Base-by-base conservation (phyloP, 2,888 invertebrate genomes). In the Metellina segmentata region DNA sequence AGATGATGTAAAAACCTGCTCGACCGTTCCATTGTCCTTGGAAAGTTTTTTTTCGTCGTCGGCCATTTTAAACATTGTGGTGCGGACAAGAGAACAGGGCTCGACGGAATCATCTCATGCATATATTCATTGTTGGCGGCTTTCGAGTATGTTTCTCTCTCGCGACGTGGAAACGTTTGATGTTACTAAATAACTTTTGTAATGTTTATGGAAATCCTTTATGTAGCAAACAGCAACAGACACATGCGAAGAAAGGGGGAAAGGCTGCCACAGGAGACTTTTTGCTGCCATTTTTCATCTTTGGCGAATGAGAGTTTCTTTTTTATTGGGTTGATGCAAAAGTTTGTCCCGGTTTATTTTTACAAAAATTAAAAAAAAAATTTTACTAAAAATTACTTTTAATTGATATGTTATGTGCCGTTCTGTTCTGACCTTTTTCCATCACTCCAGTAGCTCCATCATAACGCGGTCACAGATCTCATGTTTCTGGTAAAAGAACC, bases 1-100 rank as follows among this genome's bases (percentile, higher is more conserved):
- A 19, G 16, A 51, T 69, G 61, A 34, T 7, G 20, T 34, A 16
- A n/a, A 61, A 78, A 81, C 11, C 53, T 51, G 69, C 34, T 34
- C 34, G 34, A 34, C 34, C 34, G 72, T 48, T 51, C 77, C 48
- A 81, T 79, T 87, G 87, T 79, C 77, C 87, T 87, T 34, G 53
- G 70, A n/a, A 69, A n/a, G 51, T n/a, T 71, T 71, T 48, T n/a
- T 13, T 81, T 81, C 20, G 8, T 19, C 13, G 20, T 16, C 34
- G 20, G 1, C 11, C 74, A 74, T 69, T 69, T 69, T 69, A 0
- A 72, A n/a, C 19, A 72, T 72, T 72, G 9, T 9, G 20, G 72
- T 19, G 16, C 52, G 52, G 9, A 52, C 6, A 16, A 19, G 19
- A 78, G 6, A 9, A 19, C 19, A 19, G 52, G 49, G n/a, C n/a